Evolutionary conservation across 2,797 vertebrate genomes (phyloP).

Genomic region (Cryptoblepharus egeriae): DNA sequence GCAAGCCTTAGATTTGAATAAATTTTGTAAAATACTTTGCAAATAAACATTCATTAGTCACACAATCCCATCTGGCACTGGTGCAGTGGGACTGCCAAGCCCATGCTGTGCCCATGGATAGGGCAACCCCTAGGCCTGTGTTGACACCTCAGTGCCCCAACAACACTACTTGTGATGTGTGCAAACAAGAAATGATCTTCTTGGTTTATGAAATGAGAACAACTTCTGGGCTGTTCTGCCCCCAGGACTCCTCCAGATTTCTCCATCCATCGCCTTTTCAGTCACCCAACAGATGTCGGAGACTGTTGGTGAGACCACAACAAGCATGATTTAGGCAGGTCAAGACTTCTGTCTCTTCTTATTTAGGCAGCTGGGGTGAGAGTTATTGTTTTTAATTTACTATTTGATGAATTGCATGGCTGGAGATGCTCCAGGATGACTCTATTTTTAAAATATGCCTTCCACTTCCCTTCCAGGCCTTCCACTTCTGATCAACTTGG

Average conservation of each 20-base stretch:
- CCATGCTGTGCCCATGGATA: too few relatives aligned
- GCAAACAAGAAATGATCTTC: too few relatives aligned
- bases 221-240: not conserved
- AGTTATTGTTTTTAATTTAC: slow-evolving; percentile 43
- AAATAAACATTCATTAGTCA: too few relatives aligned
- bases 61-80: too few relatives aligned
- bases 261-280: not conserved
- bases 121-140: too few relatives aligned
- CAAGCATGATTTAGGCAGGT: slow-evolving; percentile 23
- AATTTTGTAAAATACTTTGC: too few relatives aligned
- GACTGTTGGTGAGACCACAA: slow-evolving; percentile 36
- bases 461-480: slow-evolving; percentile 32
- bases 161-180: too few relatives aligned
- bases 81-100: too few relatives aligned
- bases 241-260: not conserved
- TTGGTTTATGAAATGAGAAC: too few relatives aligned
- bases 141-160: too few relatives aligned
- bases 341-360: slow-evolving; percentile 56
- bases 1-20: too few relatives aligned
- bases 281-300: not conserved
- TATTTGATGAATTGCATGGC: slow-evolving; percentile 38
- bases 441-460: slow-evolving; percentile 75
- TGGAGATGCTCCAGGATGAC: slow-evolving; percentile 70
- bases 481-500: slow-evolving; percentile 27
- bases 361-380: slow-evolving; percentile 31